phyloP scores from a whole-genome alignment of 2,113 vertebrate species.

The Thamnophis sirtalis region DNA sequence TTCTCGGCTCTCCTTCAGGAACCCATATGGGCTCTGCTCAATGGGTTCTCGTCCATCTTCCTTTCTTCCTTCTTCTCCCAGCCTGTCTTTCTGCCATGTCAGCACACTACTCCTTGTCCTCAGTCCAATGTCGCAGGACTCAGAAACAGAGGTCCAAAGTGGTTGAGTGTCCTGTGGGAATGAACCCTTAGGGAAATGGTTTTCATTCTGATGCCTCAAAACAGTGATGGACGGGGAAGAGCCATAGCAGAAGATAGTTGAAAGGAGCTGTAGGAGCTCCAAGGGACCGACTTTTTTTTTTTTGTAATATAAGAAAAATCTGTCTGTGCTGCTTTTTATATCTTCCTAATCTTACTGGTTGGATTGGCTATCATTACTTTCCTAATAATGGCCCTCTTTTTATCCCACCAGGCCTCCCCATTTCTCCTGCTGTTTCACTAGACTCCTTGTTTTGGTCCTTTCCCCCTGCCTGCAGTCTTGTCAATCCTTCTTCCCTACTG shows the following conservation, averaged over 20 bases:
- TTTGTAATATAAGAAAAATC: not conserved
- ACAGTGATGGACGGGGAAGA: not conserved
- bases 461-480: constrained; percentile 10
- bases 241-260: not conserved
- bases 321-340: not conserved
- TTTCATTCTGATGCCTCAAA: not conserved
- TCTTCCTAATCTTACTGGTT: not conserved
- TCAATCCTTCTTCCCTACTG: constrained; percentile 1
- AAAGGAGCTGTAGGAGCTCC: not conserved
- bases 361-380: not conserved
- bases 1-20: not conserved
- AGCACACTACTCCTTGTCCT: not conserved
- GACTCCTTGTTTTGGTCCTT: constrained; percentile 21
- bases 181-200: not conserved
- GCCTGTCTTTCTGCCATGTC: not conserved
- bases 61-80: not conserved
- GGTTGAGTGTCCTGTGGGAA: not conserved
- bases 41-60: not conserved
- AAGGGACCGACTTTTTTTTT: not conserved
- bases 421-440: constrained; percentile 14
- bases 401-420: not conserved
- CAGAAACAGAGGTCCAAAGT: not conserved
- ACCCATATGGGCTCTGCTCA: not conserved
- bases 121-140: not conserved
- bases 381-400: not conserved